Base-by-base conservation (phyloP, 2,113 vertebrate species). In the Nibea albiflora region DNA sequence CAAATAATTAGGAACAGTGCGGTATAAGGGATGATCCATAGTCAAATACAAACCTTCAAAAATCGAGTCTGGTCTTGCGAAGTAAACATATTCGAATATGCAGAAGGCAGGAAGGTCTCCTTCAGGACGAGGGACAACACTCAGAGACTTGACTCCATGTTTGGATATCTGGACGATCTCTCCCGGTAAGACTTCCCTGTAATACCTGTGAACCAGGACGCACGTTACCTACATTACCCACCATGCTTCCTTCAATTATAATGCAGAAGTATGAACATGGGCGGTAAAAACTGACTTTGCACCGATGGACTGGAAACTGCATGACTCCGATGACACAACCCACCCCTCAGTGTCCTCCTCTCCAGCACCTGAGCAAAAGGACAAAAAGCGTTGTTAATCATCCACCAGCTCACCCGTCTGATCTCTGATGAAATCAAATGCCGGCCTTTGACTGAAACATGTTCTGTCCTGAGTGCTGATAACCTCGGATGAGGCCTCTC, bases 1-100 rank as follows among this genome's bases (percentile, higher is more conserved):
- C 14, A 67, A 12, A 69, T 22, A 7, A 14, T 22, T 52, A n/a
- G 57, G 3, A 49, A 46, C 58, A 26, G 6, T 15, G 35, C 5
- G 14, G 60, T 50, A 10, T 50, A 35, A 54, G 35, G 1, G 20
- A 42, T 17, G 44, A 24, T 9, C 12, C 3, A 64, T 17, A 56
- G n/a, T 26, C 11, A 72, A 20, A 73, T 46, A 79, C 84, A 89
- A 95, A 96, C 98, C 96, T 97, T 99, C 98, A 94, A 99, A 99
- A 75, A 99, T 97, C 70, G 98, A 99, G 93, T 99, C 98, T 64
- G 98, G 97, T 92, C 98, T 96, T 89, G 98, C 97, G 93, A 99
- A 99, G 94, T 99, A 99, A 88, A 99, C 98, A 28, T 99, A 99
- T 94, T 99, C 98, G 93, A 99, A 99, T 88, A 99, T 99, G 90